Evolutionary conservation across 2,888 invertebrate genomes (phyloP).

Genomic region (Trimorus sp.): DNA sequence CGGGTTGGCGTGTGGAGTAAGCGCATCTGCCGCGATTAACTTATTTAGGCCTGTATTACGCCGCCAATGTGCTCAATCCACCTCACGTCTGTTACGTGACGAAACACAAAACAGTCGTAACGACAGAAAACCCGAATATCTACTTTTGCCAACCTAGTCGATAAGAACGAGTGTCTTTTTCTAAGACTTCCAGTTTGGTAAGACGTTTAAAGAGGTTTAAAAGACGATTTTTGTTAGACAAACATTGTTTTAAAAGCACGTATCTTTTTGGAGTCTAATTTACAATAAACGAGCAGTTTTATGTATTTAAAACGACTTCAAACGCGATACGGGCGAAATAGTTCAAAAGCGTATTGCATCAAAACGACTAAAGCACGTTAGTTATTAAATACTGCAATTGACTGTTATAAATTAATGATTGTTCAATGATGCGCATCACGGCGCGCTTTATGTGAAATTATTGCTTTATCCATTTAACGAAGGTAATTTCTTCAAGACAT

Average conservation of each 20-base stretch:
- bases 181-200: neutral
- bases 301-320: too few relatives aligned
- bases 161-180: neutral
- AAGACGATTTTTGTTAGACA: too few relatives aligned
- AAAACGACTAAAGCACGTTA: too few relatives aligned
- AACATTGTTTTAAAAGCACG: too few relatives aligned
- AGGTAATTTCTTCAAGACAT: conserved; percentile 33
- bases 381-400: too few relatives aligned
- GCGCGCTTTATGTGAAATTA: neutral
- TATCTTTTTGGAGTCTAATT: too few relatives aligned
- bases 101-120: neutral
- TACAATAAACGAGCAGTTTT: too few relatives aligned
- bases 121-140: too few relatives aligned
- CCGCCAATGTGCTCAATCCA: neutral
- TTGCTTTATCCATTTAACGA: conserved; percentile 6
- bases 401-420: conserved; percentile 6
- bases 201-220: too few relatives aligned
- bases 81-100: neutral
- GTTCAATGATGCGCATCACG: neutral
- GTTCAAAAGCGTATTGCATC: too few relatives aligned
- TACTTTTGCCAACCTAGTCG: too few relatives aligned
- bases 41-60: conserved; percentile 9
- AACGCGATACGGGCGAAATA: too few relatives aligned
- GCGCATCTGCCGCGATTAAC: conserved; percentile 24
- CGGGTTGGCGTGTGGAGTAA: neutral